Conservation (phyloP, 2,888 invertebrate genomes). For the Theretra japonica region DNA sequence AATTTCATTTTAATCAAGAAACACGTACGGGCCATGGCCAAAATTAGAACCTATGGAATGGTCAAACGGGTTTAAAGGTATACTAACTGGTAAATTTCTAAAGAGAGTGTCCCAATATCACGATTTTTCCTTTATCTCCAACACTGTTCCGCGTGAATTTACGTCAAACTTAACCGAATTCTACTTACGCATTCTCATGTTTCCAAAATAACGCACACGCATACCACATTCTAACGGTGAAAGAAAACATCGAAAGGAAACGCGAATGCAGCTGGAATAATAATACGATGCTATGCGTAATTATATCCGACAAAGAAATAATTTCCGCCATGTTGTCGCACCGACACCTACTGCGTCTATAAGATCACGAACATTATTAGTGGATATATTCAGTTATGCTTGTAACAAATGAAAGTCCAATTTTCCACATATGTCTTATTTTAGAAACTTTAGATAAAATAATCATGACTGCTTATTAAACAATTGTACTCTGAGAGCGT, state of each 20-base stretch:
- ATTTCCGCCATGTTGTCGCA: constrained; percentile 6
- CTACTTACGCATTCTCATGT: background rate
- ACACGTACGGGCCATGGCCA: no score
- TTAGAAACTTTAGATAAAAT: no score
- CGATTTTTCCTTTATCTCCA: background rate
- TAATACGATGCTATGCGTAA: constrained; percentile 2
- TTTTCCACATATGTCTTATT: no score
- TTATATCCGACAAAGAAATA: constrained; percentile 21
- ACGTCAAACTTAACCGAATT: background rate
- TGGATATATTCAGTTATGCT: background rate
- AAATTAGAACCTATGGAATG: no score
- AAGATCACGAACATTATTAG: background rate
- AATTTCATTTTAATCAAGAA: no score
- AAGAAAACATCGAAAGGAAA: constrained; percentile 24
- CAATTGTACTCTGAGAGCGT: no score
- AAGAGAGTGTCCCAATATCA: background rate
- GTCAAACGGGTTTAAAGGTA: no score
- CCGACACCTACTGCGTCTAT: no score
- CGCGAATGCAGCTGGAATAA: constrained; percentile 12
- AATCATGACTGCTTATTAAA: no score
- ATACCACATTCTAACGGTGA: constrained; percentile 9
- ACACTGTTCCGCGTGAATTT: background rate
- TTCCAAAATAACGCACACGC: background rate
- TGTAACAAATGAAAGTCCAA: no score
- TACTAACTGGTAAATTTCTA: no score